Evolutionary conservation across 2,797 vertebrate species (phyloP).

Genomic region (Lithobates sylvaticus): DNA sequence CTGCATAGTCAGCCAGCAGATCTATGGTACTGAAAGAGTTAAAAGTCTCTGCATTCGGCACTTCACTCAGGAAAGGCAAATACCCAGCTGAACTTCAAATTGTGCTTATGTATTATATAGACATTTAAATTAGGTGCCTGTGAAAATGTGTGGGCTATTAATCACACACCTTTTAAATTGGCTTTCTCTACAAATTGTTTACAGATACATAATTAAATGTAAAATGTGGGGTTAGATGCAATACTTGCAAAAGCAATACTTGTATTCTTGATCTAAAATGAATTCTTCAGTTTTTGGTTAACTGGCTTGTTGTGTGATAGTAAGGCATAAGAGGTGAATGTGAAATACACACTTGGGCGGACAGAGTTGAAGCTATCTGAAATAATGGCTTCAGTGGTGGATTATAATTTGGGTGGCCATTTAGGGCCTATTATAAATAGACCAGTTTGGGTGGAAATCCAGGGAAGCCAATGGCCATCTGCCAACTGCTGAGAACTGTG

Average conservation of each 20-base stretch:
- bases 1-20: not conserved
- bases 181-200: constrained; percentile 75
- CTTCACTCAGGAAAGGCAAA: not conserved
- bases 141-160: constrained; percentile 71
- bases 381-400: too few relatives aligned
- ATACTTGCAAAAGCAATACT: constrained; percentile 67
- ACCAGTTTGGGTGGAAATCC: too few relatives aligned
- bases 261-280: constrained; percentile 61
- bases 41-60: not conserved
- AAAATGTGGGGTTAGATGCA: constrained; percentile 69
- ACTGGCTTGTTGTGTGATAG: not conserved
- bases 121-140: constrained; percentile 75
- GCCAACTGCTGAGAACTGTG: too few relatives aligned
- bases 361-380: not conserved
- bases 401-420: too few relatives aligned
- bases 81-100: constrained; percentile 62
- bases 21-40: not conserved
- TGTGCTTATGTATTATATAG: constrained; percentile 68
- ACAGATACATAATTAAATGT: constrained; percentile 77
- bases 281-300: constrained; percentile 50
- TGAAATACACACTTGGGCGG: not conserved
- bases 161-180: constrained; percentile 76
- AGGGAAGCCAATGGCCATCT: too few relatives aligned
- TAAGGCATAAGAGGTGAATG: not conserved
- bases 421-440: too few relatives aligned